A percentile compares a stretch with the other conserved stretches of the same genome.
These are phyloP conservation scores for Caenorhabditis latens DNA, from an alignment of 1,140 invertebrate genomes.

Conservation along the genomic window DNA sequence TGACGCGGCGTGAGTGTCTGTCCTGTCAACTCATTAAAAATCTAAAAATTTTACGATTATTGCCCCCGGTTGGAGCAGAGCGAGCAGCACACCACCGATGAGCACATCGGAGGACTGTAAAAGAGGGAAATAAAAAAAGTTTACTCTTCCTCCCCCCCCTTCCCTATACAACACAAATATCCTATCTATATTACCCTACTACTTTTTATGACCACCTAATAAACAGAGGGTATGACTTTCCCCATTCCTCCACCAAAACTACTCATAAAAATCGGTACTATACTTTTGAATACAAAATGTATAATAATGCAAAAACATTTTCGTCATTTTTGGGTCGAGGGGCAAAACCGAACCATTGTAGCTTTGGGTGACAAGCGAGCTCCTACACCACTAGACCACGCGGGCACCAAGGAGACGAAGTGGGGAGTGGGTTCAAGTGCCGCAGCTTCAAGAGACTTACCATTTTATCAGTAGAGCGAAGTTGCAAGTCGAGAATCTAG, in stretches of 20 bases:
- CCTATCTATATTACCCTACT: constrained; percentile 48
- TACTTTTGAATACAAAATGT: too few relatives aligned
- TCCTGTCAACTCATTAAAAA: constrained; percentile 51
- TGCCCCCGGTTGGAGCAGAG: constrained; percentile 46
- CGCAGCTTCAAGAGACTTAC: too few relatives aligned
- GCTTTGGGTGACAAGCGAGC: too few relatives aligned
- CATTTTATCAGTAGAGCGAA: background rate
- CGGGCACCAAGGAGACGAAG: too few relatives aligned
- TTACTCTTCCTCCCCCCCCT: background rate
- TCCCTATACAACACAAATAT: constrained; percentile 50
- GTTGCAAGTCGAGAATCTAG: background rate
- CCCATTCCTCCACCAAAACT: background rate
- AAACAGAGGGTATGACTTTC: constrained; percentile 53
- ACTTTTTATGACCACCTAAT: constrained; percentile 53
- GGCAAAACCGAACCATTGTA: too few relatives aligned
- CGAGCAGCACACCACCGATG: background rate
- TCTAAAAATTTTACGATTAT: constrained; percentile 49
- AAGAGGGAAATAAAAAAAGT: constrained; percentile 24
- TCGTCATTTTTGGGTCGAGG: too few relatives aligned
- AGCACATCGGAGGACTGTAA: constrained; percentile 22
- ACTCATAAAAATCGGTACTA: constrained; percentile 3
- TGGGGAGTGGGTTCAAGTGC: too few relatives aligned
- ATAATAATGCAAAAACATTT: too few relatives aligned
- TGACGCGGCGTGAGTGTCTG: constrained; percentile 30
- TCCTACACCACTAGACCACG: too few relatives aligned